Base-by-base conservation (phyloP, 2,888 invertebrate genomes). In the Drosophila neonasuta region DNA sequence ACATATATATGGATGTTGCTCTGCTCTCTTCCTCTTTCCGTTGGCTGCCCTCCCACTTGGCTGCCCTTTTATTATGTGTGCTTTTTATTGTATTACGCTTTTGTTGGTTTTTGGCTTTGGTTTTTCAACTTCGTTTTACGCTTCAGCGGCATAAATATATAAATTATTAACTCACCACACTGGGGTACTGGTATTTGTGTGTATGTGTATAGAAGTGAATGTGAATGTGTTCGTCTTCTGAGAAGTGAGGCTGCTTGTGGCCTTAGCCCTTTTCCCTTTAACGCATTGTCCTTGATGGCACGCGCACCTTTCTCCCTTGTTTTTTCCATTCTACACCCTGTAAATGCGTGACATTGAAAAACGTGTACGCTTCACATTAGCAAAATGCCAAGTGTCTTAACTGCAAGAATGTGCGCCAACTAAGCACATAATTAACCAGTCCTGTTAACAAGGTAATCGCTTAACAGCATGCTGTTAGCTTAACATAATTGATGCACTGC, bases 101-200 rank as follows among this genome's bases (percentile, higher is more conserved):
- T 82, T 81, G 80, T 81, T 79, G 74, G 83, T 62, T 78, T 74
- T 74, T 80, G 75, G 69, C 77, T 73, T 82, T 79, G 83, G 83
- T 75, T 82, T 81, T 79, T 77, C 73, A 82, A 80, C 80, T 85
- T 76, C 78, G 80, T 79, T 84, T 84, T 77, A 83, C 80, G 85
- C 83, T 85, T 80, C 83, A 83, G 70, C 74, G 69, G 77, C 72
- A 82, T 70, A 80, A 84, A 81, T 86, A 86, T 84, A 86, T 86
- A 86, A 85, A 85, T 84, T 86, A 86, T 85, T 80, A 86, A 85
- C 86, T 84, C 70, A 52, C 78, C 79, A 63, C 76, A 71, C 64
- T 68, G 52, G 59, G 63, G 48, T 72, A 64, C 64, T 69, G 65
- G 42, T 56, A 55, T 71, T 55, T 50, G 45, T 61, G 44, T 44